These are phyloP conservation scores for Acanthosepion lycidas DNA, from an alignment of 2,888 invertebrate genomes.

Conservation along the genomic window DNA sequence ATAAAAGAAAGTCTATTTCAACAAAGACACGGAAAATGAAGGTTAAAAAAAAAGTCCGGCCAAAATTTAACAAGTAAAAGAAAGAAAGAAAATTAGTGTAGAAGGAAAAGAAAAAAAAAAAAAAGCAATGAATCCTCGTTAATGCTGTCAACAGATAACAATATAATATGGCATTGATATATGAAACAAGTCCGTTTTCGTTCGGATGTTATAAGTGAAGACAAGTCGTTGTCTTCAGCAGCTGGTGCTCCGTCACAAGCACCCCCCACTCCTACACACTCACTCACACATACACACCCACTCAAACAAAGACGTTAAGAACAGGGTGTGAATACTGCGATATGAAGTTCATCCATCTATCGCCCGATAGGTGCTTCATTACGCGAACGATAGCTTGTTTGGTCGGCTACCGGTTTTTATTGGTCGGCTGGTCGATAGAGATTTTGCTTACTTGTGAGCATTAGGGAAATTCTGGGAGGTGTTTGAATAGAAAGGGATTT, in stretches of 20 bases:
- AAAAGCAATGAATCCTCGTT: not conserved
- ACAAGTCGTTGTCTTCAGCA: not conserved
- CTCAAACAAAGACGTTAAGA: not conserved
- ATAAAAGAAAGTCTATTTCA: too few species aligned
- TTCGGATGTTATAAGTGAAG: not conserved
- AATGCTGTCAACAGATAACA: not conserved
- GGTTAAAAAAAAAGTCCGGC: too few species aligned
- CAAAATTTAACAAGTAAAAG: too few species aligned
- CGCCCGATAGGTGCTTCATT: not conserved
- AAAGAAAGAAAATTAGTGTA: not conserved
- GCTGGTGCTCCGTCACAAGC: not conserved
- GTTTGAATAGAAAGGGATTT: not conserved
- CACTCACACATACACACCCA: not conserved
- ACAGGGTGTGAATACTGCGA: not conserved
- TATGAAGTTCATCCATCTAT: not conserved
- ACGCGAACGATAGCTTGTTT: not conserved
- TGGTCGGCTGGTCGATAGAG: not conserved
- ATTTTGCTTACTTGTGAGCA: not conserved
- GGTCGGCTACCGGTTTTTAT: not conserved
- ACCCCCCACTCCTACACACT: not conserved
- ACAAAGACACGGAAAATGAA: not conserved
- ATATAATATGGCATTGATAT: conserved; percentile 33
- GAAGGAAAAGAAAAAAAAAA: not conserved
- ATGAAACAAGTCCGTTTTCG: not conserved
- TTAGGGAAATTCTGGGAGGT: not conserved